Conservation (phyloP, 2,888 invertebrate genomes). For the Cheilosia scutellata region DNA sequence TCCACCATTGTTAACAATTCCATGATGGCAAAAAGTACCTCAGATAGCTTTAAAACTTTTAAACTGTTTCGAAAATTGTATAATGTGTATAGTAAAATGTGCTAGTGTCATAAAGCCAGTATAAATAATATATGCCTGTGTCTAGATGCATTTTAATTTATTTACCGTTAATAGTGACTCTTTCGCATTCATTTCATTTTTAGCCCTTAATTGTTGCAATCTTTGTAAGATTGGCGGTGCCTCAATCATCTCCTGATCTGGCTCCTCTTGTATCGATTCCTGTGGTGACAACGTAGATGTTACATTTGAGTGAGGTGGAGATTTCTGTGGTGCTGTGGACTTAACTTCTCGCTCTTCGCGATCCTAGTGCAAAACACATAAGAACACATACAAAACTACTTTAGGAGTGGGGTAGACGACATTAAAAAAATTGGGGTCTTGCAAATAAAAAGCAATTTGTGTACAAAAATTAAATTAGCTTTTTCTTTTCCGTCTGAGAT, state of each 20-base stretch:
- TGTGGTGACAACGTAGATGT: conserved; percentile 86
- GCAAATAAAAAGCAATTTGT: conserved; percentile 65
- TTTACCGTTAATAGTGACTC: conserved; percentile 80
- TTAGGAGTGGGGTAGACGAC: conserved; percentile 83
- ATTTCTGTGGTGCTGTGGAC: conserved; percentile 83
- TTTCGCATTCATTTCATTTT: conserved; percentile 88
- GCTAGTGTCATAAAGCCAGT: conserved; percentile 2
- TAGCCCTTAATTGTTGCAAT: conserved; percentile 90
- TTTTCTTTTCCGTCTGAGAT: conserved; percentile 16
- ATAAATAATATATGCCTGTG: not conserved
- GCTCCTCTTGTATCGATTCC: conserved; percentile 84
- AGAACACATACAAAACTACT: conserved; percentile 84
- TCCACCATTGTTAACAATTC: too few species aligned
- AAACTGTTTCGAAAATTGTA: not conserved
- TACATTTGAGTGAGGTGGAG: conserved; percentile 87
- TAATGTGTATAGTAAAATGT: not conserved
- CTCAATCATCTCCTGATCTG: conserved; percentile 88
- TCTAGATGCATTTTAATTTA: conserved; percentile 18
- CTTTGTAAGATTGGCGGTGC: conserved; percentile 91
- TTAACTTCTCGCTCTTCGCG: conserved; percentile 86
- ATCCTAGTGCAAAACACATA: conserved; percentile 85
- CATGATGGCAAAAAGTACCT: too few species aligned
- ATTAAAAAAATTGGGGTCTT: conserved; percentile 71
- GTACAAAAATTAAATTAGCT: conserved; percentile 37
- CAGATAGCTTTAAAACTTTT: too few species aligned